Percentiles rank a stretch among this genome's conserved stretches.
Conservation (phyloP, 2,888 invertebrate species). For the Tortrix viridana region DNA sequence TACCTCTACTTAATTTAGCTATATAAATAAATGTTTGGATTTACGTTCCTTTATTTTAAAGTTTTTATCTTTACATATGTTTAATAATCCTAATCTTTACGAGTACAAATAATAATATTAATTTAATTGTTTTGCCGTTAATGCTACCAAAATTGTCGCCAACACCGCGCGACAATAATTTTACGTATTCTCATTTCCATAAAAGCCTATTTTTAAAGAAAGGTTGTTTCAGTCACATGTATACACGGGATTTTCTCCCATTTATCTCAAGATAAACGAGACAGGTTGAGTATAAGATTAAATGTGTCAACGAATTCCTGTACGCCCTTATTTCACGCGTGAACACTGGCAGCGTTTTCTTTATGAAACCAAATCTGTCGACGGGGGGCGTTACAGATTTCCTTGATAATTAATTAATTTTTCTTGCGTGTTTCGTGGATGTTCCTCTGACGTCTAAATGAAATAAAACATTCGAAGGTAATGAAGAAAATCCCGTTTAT, state of each 20-base stretch:
- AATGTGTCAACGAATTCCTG: constrained; percentile 67
- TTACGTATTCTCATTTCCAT: constrained; percentile 26
- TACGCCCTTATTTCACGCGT: constrained; percentile 43
- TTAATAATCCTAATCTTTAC: too few relatives aligned
- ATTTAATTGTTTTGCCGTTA: constrained; percentile 7
- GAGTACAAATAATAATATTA: not conserved
- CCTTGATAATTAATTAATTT: constrained; percentile 30
- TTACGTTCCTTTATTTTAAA: too few relatives aligned
- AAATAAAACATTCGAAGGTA: not conserved
- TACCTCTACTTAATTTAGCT: too few relatives aligned
- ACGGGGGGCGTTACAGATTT: constrained; percentile 29
- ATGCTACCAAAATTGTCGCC: constrained; percentile 2
- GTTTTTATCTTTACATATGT: too few relatives aligned
- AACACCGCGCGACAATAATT: constrained; percentile 13
- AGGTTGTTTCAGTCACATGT: constrained; percentile 34
- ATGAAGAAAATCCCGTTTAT: not conserved
- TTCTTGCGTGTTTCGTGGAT: not conserved
- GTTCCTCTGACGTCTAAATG: not conserved
- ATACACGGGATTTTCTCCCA: constrained; percentile 56
- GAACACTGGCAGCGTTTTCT: constrained; percentile 30
- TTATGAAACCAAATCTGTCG: constrained; percentile 37
- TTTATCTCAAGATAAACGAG: constrained; percentile 70
- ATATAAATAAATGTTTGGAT: too few relatives aligned
- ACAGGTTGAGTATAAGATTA: constrained; percentile 72
- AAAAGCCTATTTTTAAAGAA: constrained; percentile 30